These are phyloP conservation scores for Phortica variegata DNA, from an alignment of 1,140 invertebrate genomes.

Conservation along the genomic window DNA sequence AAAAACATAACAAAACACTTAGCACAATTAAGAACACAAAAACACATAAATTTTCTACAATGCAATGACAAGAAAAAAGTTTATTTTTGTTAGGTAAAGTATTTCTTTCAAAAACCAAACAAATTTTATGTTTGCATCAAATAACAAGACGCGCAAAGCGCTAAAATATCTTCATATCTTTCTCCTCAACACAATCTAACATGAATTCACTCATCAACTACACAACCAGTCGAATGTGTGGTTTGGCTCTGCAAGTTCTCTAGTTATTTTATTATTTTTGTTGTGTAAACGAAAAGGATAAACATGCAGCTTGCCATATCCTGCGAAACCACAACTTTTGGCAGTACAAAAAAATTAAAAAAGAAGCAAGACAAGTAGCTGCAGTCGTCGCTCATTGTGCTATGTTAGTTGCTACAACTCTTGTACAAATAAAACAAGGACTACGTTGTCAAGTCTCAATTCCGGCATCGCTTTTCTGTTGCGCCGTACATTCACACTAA, in stretches of 20 bases:
- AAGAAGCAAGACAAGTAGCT: too few relatives aligned
- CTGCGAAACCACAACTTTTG: background rate
- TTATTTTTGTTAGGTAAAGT: background rate
- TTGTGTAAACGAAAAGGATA: too few relatives aligned
- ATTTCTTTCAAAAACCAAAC: background rate
- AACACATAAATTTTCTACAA: conserved; percentile 38
- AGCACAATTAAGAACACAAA: conserved; percentile 50
- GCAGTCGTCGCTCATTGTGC: too few relatives aligned
- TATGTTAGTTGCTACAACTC: too few relatives aligned
- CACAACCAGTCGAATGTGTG: too few relatives aligned
- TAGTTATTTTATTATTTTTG: too few relatives aligned
- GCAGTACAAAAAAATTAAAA: conserved; percentile 7
- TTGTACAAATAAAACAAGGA: background rate
- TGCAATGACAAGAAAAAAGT: background rate
- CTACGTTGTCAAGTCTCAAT: background rate
- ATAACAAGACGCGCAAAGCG: background rate
- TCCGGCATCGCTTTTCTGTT: background rate
- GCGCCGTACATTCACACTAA: too few relatives aligned
- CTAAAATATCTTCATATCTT: background rate
- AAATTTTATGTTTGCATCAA: conserved; percentile 15
- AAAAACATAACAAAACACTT: conserved; percentile 35
- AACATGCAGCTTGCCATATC: too few relatives aligned
- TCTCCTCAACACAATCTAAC: background rate
- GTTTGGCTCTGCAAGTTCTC: too few relatives aligned
- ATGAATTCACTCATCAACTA: background rate